phyloP scores from a whole-genome alignment of 2,888 invertebrate genomes.

The Thereva unica region DNA sequence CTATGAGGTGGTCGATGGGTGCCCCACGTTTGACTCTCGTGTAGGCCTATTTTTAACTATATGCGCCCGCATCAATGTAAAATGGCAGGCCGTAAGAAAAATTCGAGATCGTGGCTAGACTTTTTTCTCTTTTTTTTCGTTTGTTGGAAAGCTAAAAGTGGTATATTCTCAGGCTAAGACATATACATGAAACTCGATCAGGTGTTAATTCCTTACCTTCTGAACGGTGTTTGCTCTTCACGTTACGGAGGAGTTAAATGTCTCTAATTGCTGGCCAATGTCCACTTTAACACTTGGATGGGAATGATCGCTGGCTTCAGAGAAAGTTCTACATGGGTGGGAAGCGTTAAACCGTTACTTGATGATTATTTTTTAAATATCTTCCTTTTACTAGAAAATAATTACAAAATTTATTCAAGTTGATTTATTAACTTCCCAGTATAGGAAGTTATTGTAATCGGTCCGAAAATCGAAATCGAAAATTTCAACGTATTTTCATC shows the following conservation, averaged over 20 bases:
- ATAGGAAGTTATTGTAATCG: too few species aligned
- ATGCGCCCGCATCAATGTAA: constrained; percentile 11
- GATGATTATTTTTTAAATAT: too few species aligned
- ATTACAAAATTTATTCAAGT: too few species aligned
- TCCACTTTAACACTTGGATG: constrained; percentile 33
- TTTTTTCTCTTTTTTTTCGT: neutral
- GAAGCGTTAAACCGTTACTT: too few species aligned
- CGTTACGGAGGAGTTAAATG: constrained; percentile 36
- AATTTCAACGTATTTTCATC: too few species aligned
- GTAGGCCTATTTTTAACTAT: constrained; percentile 24
- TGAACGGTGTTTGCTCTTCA: constrained; percentile 28
- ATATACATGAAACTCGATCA: constrained; percentile 27
- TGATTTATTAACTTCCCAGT: too few species aligned
- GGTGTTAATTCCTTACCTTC: constrained; percentile 36
- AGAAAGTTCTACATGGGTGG: too few species aligned
- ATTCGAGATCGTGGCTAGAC: constrained; percentile 13
- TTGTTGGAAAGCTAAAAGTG: neutral
- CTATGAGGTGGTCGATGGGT: constrained; percentile 29
- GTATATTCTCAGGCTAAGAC: neutral
- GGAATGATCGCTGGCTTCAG: too few species aligned
- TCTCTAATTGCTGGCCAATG: constrained; percentile 36
- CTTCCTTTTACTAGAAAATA: too few species aligned
- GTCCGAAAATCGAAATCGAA: too few species aligned
- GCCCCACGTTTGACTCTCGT: neutral
- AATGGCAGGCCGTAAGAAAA: constrained; percentile 13